Evolutionary conservation across 2,888 invertebrate species (phyloP).

Genomic region (Oscheius sp.): DNA sequence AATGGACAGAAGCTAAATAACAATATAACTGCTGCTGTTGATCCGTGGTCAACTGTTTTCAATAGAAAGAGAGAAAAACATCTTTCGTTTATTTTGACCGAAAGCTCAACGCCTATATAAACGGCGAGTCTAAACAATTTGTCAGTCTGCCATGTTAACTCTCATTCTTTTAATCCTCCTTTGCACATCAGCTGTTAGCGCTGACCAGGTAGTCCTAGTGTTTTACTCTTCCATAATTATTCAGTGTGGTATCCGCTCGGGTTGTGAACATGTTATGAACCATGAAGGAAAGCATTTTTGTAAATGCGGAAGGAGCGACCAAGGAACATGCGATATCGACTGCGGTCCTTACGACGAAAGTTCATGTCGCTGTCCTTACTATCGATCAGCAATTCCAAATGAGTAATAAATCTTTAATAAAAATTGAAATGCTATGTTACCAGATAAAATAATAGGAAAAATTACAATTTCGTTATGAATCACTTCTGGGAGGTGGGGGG

Average conservation of each 20-base stretch:
- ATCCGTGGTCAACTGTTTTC: too few species aligned
- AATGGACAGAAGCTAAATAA: too few species aligned
- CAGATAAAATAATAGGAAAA: too few species aligned
- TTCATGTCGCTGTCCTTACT: conserved; percentile 11
- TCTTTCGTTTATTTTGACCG: too few species aligned
- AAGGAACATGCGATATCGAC: conserved; percentile 5
- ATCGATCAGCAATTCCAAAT: background rate
- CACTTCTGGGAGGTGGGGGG: too few species aligned
- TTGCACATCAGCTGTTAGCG: background rate
- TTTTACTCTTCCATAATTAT: background rate
- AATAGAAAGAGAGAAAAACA: too few species aligned
- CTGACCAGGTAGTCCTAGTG: background rate
- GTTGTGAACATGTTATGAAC: background rate
- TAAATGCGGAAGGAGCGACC: conserved; percentile 6
- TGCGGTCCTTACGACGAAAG: conserved; percentile 7
- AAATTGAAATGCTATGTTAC: too few species aligned
- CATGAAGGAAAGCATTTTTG: background rate
- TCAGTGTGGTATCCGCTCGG: conserved; percentile 13
- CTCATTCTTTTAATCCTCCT: background rate
- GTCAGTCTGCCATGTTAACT: background rate
- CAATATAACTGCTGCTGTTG: too few species aligned
- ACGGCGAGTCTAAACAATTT: conserved; percentile 1
- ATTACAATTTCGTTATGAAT: too few species aligned
- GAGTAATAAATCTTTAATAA: background rate
- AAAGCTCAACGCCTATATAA: background rate